phyloP scores from a whole-genome alignment of 2,888 invertebrate genomes.

The Anodontia alba region DNA sequence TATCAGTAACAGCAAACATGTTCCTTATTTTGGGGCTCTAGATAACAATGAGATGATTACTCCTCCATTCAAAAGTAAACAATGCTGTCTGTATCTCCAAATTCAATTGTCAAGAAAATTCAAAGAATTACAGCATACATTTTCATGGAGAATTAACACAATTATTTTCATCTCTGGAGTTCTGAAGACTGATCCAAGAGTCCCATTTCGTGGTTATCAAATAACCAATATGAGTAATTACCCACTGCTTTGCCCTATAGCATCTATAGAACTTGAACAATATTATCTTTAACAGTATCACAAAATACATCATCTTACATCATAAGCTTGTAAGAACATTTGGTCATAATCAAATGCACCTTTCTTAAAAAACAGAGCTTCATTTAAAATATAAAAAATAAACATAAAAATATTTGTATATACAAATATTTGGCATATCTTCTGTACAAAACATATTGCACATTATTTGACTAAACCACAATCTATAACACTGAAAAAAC shows the following conservation, averaged over 20 bases:
- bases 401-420: constrained; percentile 67
- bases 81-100: no score
- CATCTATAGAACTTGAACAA: constrained; percentile 11
- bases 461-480: constrained; percentile 38
- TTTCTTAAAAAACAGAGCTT: constrained; percentile 65
- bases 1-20: no score
- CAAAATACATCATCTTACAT: neutral
- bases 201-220: no score
- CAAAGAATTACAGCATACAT: no score
- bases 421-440: constrained; percentile 63
- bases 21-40: no score
- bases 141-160: no score
- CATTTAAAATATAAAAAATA: constrained; percentile 62
- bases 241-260: constrained; percentile 4
- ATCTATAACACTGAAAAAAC: constrained; percentile 12
- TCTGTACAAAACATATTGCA: constrained; percentile 66
- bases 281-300: constrained; percentile 23
- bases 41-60: no score
- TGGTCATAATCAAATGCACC: constrained; percentile 42
- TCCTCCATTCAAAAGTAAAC: no score
- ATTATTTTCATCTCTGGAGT: no score
- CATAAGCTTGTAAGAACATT: neutral
- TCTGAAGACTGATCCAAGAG: no score
- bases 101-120: no score
- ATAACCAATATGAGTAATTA: neutral